phyloP scores from a whole-genome alignment of 53 echinoderm and acorn worm genomes.

The Mesocentrotus franciscanus region DNA sequence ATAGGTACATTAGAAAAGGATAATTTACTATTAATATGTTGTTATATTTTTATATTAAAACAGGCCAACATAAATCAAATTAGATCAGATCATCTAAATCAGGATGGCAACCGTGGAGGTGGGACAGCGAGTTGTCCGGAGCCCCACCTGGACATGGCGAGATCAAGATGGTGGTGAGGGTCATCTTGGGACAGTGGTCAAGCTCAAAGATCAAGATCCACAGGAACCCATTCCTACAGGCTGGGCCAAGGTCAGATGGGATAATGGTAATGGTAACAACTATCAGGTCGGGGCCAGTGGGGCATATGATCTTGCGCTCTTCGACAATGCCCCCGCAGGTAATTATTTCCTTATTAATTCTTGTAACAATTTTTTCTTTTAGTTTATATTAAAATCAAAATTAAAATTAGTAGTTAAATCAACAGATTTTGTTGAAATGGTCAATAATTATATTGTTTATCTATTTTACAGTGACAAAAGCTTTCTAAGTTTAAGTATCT shows the following conservation, averaged over 20 bases:
- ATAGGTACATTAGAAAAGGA: no score
- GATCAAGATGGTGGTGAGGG: conserved; percentile 86
- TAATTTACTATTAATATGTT: neutral
- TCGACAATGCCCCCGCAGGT: conserved; percentile 87
- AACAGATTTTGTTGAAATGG: neutral
- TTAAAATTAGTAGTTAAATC: neutral
- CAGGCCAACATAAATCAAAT: neutral
- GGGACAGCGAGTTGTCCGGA: conserved; percentile 84
- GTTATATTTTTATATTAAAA: neutral
- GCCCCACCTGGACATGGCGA: conserved; percentile 83
- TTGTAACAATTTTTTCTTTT: neutral
- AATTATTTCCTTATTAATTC: neutral
- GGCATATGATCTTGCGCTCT: conserved; percentile 73
- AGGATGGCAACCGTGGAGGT: conserved; percentile 63
- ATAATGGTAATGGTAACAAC: conserved; percentile 83
- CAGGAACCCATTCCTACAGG: neutral
- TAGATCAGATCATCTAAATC: neutral
- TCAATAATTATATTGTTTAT: no score
- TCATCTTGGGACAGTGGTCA: conserved; percentile 83
- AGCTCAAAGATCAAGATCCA: conserved; percentile 42
- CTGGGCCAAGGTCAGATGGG: conserved; percentile 81
- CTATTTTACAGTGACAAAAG: no score
- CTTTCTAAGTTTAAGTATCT: no score
- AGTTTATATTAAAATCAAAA: neutral
- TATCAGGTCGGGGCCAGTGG: conserved; percentile 79